A percentile compares a stretch with the other conserved stretches of the same genome.
These are phyloP conservation scores for Procambarus virginalis DNA, from an alignment of 1,140 invertebrate species.

Conservation along the genomic window DNA sequence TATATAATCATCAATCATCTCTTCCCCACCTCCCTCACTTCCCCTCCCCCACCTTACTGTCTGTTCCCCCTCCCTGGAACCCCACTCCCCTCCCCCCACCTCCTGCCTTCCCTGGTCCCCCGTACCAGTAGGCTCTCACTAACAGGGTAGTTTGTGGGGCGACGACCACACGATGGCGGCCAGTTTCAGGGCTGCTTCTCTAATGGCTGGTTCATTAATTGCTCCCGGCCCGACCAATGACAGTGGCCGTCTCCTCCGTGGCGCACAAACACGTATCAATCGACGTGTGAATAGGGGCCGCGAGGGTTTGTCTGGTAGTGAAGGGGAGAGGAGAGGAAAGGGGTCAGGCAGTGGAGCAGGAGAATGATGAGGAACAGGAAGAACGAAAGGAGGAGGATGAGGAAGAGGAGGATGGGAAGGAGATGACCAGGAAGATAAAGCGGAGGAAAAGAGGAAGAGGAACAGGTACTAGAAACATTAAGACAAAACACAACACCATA, in stretches of 20 bases:
- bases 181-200: neutral
- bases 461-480: too few relatives aligned
- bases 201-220: neutral
- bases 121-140: neutral
- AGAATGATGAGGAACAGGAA: conserved; percentile 4
- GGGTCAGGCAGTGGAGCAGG: neutral
- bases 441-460: too few relatives aligned
- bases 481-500: too few relatives aligned
- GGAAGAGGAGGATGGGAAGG: neutral
- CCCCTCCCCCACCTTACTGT: too few relatives aligned
- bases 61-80: too few relatives aligned
- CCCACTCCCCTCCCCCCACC: too few relatives aligned
- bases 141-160: too few relatives aligned
- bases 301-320: neutral
- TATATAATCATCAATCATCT: too few relatives aligned
- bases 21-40: too few relatives aligned
- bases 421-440: too few relatives aligned
- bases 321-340: neutral
- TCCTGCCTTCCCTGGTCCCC: too few relatives aligned
- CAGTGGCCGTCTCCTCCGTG: neutral
- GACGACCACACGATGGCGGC: neutral
- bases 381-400: neutral
- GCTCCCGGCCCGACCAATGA: neutral
- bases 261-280: neutral
- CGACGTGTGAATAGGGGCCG: neutral